These are phyloP conservation scores for Caenorhabditis plicata DNA, from an alignment of 2,888 invertebrate genomes.

Conservation along the genomic window DNA sequence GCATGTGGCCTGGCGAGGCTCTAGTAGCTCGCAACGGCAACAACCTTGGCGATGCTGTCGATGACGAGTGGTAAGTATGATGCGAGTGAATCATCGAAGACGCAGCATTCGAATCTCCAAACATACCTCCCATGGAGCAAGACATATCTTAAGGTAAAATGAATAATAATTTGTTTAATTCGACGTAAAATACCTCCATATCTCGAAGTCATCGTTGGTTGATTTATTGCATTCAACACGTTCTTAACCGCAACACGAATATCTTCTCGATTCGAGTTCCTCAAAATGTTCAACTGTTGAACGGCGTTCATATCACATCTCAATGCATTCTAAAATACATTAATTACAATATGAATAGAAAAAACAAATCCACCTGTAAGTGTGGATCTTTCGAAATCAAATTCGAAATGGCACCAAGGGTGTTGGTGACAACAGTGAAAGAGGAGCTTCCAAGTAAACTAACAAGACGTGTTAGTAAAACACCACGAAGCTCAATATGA, in stretches of 20 bases:
- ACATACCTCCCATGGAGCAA: constrained; percentile 8
- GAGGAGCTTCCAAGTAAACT: constrained; percentile 48
- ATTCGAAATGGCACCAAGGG: constrained; percentile 49
- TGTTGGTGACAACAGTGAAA: constrained; percentile 57
- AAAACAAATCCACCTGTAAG: constrained; percentile 43
- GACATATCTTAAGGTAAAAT: no score
- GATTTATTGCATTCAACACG: constrained; percentile 41
- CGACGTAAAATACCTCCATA: no score
- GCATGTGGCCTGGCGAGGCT: constrained; percentile 39
- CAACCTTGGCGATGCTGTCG: constrained; percentile 24
- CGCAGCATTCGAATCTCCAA: neutral
- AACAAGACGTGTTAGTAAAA: constrained; percentile 37
- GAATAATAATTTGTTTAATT: no score
- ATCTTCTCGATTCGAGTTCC: constrained; percentile 54
- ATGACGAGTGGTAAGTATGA: constrained; percentile 13
- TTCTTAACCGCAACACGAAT: constrained; percentile 42
- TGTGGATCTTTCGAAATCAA: constrained; percentile 49
- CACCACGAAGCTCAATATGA: constrained; percentile 30
- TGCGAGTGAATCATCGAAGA: constrained; percentile 13
- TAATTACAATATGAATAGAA: no score
- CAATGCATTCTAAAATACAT: constrained; percentile 24
- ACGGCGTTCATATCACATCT: constrained; percentile 37
- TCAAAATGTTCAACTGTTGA: constrained; percentile 42
- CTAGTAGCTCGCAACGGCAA: constrained; percentile 26
- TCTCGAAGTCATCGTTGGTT: constrained; percentile 13